A percentile compares a stretch with the other conserved stretches of the same genome.
Evolutionary conservation across 2,888 invertebrate genomes (phyloP).

Genomic region (Branchinecta sandiegonensis): DNA sequence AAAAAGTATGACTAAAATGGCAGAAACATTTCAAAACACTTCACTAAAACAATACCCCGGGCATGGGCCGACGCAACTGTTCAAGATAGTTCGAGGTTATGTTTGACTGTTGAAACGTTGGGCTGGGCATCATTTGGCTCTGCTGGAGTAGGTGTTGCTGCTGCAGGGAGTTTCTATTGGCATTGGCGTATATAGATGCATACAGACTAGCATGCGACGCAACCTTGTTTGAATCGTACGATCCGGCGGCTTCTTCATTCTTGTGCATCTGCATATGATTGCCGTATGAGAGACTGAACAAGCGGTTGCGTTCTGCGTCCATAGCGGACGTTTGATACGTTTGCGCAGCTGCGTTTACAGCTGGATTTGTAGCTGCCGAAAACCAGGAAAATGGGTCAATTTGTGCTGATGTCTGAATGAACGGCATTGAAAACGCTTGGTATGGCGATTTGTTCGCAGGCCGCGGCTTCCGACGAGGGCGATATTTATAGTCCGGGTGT

Average conservation of each 20-base stretch:
- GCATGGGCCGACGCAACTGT: constrained; percentile 8
- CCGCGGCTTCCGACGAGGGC: constrained; percentile 46
- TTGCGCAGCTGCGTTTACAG: not conserved
- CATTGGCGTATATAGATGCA: constrained; percentile 1
- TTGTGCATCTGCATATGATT: not conserved
- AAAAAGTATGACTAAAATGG: too few relatives aligned
- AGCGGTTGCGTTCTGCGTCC: not conserved
- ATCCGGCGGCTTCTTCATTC: not conserved
- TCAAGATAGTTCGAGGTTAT: constrained; percentile 12
- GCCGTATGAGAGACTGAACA: not conserved
- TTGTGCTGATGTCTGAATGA: constrained; percentile 73
- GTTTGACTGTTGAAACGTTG: not conserved
- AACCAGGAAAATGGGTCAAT: constrained; percentile 39
- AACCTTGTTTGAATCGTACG: not conserved
- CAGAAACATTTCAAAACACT: too few relatives aligned
- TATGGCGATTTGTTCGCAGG: constrained; percentile 66
- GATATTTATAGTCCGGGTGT: constrained; percentile 81
- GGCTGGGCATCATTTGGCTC: not conserved
- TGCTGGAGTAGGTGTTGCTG: constrained; percentile 4
- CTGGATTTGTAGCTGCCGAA: constrained; percentile 36
- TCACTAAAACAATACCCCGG: not conserved
- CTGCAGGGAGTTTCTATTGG: not conserved
- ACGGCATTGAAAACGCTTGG: constrained; percentile 70
- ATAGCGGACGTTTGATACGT: not conserved
- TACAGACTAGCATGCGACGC: constrained; percentile 1